Percentiles rank a stretch among this genome's conserved stretches.
These are phyloP conservation scores for Cepaea hortensis DNA, from an alignment of 2,888 invertebrate genomes.

Conservation along the genomic window DNA sequence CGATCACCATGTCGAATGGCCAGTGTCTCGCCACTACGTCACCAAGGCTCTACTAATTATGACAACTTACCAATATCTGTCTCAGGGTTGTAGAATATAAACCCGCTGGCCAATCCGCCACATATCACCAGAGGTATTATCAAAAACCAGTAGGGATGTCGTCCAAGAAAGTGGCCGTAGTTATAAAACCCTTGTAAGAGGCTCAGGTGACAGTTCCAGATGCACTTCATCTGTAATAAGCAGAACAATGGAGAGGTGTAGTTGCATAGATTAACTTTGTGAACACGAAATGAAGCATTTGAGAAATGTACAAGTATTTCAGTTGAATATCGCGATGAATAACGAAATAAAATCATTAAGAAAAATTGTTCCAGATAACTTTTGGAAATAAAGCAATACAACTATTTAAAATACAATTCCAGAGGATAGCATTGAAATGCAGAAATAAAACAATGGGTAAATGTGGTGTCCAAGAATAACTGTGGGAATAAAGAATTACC, in stretches of 20 bases:
- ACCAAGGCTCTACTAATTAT: no score
- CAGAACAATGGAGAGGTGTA: neutral
- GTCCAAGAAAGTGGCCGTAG: conserved; percentile 58
- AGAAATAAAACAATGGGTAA: no score
- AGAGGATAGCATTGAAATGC: no score
- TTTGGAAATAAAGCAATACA: no score
- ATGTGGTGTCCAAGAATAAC: no score
- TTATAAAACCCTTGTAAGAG: conserved; percentile 25
- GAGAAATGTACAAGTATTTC: neutral
- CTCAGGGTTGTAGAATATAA: conserved; percentile 53
- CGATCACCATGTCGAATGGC: no score
- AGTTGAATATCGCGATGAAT: no score
- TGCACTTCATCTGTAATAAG: conserved; percentile 27
- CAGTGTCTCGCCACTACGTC: no score
- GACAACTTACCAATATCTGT: conserved; percentile 51
- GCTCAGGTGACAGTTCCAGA: conserved; percentile 5
- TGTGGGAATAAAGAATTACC: no score
- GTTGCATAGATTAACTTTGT: neutral
- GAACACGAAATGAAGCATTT: neutral
- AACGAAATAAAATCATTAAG: no score
- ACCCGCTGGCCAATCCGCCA: conserved; percentile 52
- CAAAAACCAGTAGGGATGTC: conserved; percentile 56
- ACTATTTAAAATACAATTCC: no score
- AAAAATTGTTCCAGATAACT: no score
- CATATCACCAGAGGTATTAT: conserved; percentile 49